A percentile compares a stretch with the other conserved stretches of the same genome.
Conservation (phyloP, 2,888 invertebrate species). For the Mythimna vitellina region DNA sequence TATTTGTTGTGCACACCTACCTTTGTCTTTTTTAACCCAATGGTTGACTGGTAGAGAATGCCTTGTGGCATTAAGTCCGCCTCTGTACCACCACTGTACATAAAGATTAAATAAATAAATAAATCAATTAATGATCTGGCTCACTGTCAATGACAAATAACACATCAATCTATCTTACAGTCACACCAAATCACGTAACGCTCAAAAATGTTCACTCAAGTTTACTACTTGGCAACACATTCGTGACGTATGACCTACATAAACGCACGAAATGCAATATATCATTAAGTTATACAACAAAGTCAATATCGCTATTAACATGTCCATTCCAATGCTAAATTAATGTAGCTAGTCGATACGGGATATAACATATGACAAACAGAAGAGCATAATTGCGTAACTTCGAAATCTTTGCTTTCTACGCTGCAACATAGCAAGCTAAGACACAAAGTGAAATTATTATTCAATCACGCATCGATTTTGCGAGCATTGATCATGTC, state of each 20-base stretch:
- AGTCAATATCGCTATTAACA: conserved; percentile 56
- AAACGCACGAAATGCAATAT: conserved; percentile 27
- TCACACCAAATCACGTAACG: conserved; percentile 37
- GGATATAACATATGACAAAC: conserved; percentile 63
- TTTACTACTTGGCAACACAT: conserved; percentile 7
- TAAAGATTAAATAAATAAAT: background rate
- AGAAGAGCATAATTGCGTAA: conserved; percentile 64
- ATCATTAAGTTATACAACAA: conserved; percentile 56
- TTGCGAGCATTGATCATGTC: conserved; percentile 9
- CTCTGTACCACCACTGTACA: no score
- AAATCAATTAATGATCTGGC: background rate
- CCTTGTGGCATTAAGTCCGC: no score
- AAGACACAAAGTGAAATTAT: conserved; percentile 2
- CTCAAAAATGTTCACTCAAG: conserved; percentile 24
- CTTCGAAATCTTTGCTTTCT: conserved; percentile 68
- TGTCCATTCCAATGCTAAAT: conserved; percentile 47
- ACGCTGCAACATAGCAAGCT: conserved; percentile 24
- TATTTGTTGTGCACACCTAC: no score
- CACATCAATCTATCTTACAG: conserved; percentile 36
- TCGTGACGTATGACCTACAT: conserved; percentile 45
- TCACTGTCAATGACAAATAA: conserved; percentile 19
- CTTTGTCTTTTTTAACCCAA: no score
- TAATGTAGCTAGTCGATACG: conserved; percentile 55
- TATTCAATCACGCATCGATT: conserved; percentile 35
- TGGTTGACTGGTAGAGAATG: no score